Conservation (phyloP, 2,797 vertebrate species). For the Thamnophis elegans region DNA sequence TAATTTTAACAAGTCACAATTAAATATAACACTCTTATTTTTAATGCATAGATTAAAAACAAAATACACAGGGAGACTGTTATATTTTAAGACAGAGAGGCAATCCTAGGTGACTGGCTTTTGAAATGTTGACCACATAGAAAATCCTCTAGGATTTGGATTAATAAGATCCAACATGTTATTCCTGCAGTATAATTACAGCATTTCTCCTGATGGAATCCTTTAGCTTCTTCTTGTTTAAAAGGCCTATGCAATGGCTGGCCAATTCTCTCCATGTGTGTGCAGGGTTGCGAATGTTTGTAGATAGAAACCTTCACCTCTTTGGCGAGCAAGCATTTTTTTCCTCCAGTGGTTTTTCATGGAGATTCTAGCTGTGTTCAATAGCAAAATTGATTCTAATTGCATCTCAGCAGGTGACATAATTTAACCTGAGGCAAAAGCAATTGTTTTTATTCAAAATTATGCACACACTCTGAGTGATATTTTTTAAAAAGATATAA, state of each 20-base stretch:
- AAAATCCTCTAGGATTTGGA: not conserved
- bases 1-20: not conserved
- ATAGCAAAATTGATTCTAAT: constrained; percentile 62
- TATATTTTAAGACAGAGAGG: not conserved
- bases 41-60: not conserved
- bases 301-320: not conserved
- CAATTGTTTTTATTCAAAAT: constrained; percentile 60
- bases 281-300: not conserved
- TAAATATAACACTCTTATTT: not conserved
- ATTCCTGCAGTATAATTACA: not conserved
- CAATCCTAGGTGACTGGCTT: not conserved
- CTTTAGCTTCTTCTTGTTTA: not conserved
- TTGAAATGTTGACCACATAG: not conserved
- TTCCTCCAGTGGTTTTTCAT: constrained; percentile 57
- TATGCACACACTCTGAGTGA: constrained; percentile 23
- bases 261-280: not conserved
- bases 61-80: not conserved
- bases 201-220: not conserved
- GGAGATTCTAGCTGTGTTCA: constrained; percentile 58
- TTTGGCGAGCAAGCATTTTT: constrained; percentile 28
- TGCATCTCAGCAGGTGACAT: constrained; percentile 61
- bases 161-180: not conserved
- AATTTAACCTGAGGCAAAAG: constrained; percentile 60
- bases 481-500: constrained; percentile 34
- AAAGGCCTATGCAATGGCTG: not conserved